Base-by-base conservation (phyloP, 2,888 invertebrate genomes). In the Periphyllus acericola region DNA sequence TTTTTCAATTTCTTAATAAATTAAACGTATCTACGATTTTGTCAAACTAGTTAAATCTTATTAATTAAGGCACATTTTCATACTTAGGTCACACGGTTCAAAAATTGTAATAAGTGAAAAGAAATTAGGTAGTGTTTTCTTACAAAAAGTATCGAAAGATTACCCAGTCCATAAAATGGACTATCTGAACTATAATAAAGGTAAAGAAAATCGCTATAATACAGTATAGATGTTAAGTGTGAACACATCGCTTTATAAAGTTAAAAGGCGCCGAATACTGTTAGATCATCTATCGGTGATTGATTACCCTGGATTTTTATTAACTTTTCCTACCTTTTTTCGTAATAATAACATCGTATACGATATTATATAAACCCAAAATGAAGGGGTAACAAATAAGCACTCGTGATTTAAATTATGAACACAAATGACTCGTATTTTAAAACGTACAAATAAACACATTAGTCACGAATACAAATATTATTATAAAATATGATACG, bases 61-160 rank as follows among this genome's bases (percentile, higher is more conserved):
- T 40, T 9, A 40, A 40, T 40, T 40, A 9, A 40, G 40, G 40
- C 14, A 46, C 3, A 46, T 19, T 60, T 55, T 55, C 21, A 14
- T 19, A 60, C 9, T 3, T 60, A 25, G 60, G 60, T 25, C 5
- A 25, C 5, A 60, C 6, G 4, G 4, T 21, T 25, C 60, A 21
- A 60, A 60, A 60, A 25, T 25, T 60, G 25, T 60, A 60, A 21
- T 60, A 60, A 60, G 60, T 60, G 60, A 25, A 25, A 60, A 60
- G 60, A 25, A 76, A 76, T 76, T 76, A n/a, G n/a, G n/a, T n/a
- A 29, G 17, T 75, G 6, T 76, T 60, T 60, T 46, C 46, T 76
- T n/a, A 21, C 3, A 76, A 52, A 52, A 32, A 32, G 1, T n/a
- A 76, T 76, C 29, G 5, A 29, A 40, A 76, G 6, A 29, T 36